Evolutionary conservation across 2,888 invertebrate species (phyloP).

Genomic region (Oxystoma pomonae): DNA sequence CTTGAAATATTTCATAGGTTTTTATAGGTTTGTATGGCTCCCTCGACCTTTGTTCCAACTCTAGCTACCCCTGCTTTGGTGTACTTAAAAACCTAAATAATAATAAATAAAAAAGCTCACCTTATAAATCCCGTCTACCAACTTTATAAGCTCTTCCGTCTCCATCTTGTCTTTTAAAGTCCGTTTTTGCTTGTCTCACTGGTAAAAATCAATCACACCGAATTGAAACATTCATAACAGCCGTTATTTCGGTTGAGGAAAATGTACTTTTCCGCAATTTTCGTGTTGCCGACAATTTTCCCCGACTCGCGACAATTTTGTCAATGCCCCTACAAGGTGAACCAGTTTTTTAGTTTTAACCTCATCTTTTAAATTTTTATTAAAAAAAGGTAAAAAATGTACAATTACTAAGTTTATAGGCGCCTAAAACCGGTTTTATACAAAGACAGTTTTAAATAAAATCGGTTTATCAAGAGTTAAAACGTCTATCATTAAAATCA

Average conservation of each 20-base stretch:
- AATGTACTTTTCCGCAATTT: neutral
- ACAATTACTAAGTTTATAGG: no score
- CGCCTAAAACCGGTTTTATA: no score
- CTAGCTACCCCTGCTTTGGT: neutral
- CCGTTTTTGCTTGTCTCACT: neutral
- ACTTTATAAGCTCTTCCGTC: constrained; percentile 85
- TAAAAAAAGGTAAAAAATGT: no score
- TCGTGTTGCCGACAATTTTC: neutral
- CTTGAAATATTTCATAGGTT: no score
- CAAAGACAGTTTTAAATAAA: no score
- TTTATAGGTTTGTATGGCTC: no score
- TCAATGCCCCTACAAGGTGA: neutral
- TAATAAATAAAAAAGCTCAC: no score
- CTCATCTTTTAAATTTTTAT: no score
- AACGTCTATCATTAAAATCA: no score
- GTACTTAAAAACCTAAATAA: no score
- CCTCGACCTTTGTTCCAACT: no score
- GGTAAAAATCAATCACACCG: neutral
- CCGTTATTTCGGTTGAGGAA: constrained; percentile 1
- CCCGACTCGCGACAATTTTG: neutral
- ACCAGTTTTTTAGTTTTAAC: neutral
- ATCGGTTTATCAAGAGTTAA: no score
- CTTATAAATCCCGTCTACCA: constrained; percentile 89
- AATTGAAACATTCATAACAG: neutral
- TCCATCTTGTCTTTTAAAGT: constrained; percentile 53